phyloP scores from a whole-genome alignment of 1,140 invertebrate species.

The Zaprionus africanus region DNA sequence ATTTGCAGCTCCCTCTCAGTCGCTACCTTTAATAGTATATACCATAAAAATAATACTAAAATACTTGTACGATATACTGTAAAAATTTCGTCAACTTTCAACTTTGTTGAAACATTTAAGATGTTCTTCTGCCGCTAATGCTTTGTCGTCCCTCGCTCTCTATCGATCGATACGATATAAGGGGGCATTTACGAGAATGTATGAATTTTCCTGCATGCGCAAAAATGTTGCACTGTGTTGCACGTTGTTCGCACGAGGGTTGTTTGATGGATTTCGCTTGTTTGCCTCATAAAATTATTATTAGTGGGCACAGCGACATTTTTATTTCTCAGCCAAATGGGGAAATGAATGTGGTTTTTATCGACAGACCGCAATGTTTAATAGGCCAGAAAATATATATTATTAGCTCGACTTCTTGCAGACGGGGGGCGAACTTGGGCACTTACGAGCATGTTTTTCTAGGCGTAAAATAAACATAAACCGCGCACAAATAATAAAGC shows the following conservation, averaged over 20 bases:
- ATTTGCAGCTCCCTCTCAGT: not conserved
- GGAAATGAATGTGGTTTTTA: slow-evolving; percentile 33
- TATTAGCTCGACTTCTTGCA: not conserved
- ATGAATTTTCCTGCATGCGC: slow-evolving; percentile 18
- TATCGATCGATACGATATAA: slow-evolving; percentile 38
- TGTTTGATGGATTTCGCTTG: slow-evolving; percentile 23
- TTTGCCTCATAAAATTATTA: slow-evolving; percentile 41
- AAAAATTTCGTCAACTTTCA: not conserved
- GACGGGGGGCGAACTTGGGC: slow-evolving; percentile 17
- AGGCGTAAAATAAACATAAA: slow-evolving; percentile 18
- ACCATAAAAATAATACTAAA: not conserved
- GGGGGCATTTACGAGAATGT: not conserved
- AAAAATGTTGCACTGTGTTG: slow-evolving; percentile 25
- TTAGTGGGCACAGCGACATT: slow-evolving; percentile 19
- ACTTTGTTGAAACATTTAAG: not conserved
- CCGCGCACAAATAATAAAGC: slow-evolving; percentile 23
- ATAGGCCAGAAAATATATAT: slow-evolving; percentile 23
- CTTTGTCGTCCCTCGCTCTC: not conserved
- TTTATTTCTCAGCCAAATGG: slow-evolving; percentile 42
- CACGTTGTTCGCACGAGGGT: slow-evolving; percentile 19
- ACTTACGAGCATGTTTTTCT: slow-evolving; percentile 18
- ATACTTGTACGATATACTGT: not conserved
- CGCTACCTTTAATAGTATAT: not conserved
- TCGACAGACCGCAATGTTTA: slow-evolving; percentile 28
- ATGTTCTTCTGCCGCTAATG: not conserved